phyloP scores from a whole-genome alignment of 2,797 vertebrate genomes.

The Acanthiza pusilla region DNA sequence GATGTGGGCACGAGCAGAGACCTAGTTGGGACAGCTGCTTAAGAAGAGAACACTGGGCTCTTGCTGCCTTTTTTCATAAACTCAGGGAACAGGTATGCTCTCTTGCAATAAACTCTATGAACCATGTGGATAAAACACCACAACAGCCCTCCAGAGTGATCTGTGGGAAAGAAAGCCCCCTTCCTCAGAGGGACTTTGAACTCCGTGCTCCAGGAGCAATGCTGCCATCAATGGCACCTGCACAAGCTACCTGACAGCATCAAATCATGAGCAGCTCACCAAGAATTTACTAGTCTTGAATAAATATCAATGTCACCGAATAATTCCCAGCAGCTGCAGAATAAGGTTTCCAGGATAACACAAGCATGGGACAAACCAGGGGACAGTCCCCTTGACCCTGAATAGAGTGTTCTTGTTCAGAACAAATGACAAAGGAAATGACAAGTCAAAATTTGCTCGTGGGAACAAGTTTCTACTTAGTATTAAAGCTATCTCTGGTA shows the following conservation, averaged over 20 bases:
- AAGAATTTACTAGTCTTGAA: neutral
- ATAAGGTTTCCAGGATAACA: neutral
- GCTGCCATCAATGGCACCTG: fast-evolving
- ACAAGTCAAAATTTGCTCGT: constrained; percentile 31
- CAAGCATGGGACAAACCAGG: neutral
- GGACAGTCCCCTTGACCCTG: neutral
- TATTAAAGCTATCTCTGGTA: constrained; percentile 48
- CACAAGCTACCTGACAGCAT: neutral
- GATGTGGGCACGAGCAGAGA: fast-evolving
- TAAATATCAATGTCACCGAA: neutral
- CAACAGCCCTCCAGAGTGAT: neutral
- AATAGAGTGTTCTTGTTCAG: neutral
- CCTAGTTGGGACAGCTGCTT: neutral
- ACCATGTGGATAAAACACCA: neutral
- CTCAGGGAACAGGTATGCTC: neutral
- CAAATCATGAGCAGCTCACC: neutral
- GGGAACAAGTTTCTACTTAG: constrained; percentile 24
- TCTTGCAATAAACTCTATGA: neutral
- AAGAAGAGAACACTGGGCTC: neutral
- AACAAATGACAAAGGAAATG: constrained; percentile 33
- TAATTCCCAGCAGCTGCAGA: neutral
- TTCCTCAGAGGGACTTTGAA: neutral
- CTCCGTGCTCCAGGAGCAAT: neutral
- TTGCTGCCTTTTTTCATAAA: neutral
- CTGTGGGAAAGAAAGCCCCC: neutral